Conservation (phyloP, 2,113 vertebrate species). For the Oceanites oceanicus region DNA sequence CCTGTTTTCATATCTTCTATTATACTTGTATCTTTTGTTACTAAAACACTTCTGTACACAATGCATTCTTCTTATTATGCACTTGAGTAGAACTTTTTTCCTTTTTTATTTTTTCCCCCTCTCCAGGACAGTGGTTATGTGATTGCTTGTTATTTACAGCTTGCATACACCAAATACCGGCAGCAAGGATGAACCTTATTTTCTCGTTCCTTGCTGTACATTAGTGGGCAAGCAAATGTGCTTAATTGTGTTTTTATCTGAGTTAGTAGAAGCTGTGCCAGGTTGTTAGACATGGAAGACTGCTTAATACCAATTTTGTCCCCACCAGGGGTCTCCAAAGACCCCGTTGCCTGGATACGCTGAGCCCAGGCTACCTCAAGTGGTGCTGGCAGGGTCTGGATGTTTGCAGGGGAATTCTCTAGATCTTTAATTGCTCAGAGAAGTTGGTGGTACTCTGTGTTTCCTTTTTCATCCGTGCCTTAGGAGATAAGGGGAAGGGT, state of each 20-base stretch:
- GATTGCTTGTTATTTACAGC: conserved; percentile 18
- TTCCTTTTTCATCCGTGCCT: neutral
- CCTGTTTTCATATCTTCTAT: neutral
- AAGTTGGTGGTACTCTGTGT: conserved; percentile 9
- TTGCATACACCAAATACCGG: neutral
- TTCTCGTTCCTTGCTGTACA: neutral
- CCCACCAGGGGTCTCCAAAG: conserved; percentile 42
- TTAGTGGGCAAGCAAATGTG: conserved; percentile 25
- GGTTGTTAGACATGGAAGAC: conserved; percentile 65
- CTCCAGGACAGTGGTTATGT: neutral
- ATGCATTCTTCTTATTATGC: neutral
- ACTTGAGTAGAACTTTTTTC: neutral
- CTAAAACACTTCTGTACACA: neutral
- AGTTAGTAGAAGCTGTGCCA: conserved; percentile 54
- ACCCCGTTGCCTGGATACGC: conserved; percentile 57
- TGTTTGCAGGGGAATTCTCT: conserved; percentile 3
- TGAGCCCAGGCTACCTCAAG: neutral
- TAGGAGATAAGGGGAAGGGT: neutral
- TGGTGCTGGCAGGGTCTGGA: neutral
- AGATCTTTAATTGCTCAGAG: conserved; percentile 8
- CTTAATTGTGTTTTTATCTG: conserved; percentile 60
- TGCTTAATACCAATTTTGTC: conserved; percentile 64
- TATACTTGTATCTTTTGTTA: neutral
- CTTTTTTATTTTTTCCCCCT: neutral
- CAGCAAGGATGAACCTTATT: neutral